Evolutionary conservation across 1,140 invertebrate species (phyloP).

Genomic region (Meteorus sp.): DNA sequence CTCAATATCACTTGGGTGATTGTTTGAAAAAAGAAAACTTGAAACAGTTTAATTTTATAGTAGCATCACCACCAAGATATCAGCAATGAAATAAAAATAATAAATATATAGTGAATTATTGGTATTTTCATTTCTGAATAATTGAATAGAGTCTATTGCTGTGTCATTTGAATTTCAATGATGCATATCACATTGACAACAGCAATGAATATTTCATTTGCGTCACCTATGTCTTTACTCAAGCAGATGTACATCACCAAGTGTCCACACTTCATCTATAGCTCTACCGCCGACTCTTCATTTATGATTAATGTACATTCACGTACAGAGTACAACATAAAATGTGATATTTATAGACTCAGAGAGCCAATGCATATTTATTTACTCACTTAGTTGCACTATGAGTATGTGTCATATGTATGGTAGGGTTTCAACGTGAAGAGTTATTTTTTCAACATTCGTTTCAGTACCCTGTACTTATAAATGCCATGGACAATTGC

Average conservation of each 20-base stretch:
- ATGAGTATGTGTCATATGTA: not conserved
- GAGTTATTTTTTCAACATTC: not conserved
- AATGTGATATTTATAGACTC: slow-evolving; percentile 17
- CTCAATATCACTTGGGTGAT: no score
- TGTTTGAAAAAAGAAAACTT: no score
- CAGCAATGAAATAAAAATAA: no score
- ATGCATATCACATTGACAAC: no score
- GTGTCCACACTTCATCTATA: not conserved
- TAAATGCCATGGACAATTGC: slow-evolving; percentile 5
- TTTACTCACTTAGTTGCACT: not conserved
- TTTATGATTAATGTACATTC: no score
- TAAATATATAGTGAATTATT: no score
- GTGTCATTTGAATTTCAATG: no score
- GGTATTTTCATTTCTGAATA: no score
- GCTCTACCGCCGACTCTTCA: no score
- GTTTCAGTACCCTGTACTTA: not conserved
- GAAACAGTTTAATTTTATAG: no score
- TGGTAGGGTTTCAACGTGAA: slow-evolving; percentile 2
- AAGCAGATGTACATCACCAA: slow-evolving; percentile 16
- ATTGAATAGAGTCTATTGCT: no score
- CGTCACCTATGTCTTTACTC: not conserved
- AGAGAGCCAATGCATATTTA: not conserved
- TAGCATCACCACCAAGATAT: no score
- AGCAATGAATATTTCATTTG: not conserved
- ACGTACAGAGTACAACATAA: not conserved